Evolutionary conservation across 2,113 vertebrate species (phyloP).

Genomic region (Psammodynastes pulverulentus): DNA sequence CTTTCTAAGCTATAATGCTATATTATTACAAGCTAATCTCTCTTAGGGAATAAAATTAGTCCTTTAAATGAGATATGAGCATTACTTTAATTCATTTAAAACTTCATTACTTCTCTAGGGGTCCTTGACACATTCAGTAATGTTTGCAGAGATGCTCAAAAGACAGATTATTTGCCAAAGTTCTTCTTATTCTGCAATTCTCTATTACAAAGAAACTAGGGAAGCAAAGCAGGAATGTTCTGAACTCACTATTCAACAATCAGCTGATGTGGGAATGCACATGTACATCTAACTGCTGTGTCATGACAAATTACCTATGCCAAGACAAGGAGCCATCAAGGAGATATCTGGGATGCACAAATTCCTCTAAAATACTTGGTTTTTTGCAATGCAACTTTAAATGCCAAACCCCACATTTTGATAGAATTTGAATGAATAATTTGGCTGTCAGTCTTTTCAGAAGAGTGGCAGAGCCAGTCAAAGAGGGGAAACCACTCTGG

Average conservation of each 20-base stretch:
- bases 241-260: background rate
- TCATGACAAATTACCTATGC: background rate
- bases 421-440: background rate
- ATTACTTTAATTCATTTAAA: background rate
- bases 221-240: background rate
- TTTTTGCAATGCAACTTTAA: background rate
- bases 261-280: background rate
- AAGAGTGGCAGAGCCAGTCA: background rate
- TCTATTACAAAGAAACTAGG: background rate
- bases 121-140: background rate
- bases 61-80: background rate
- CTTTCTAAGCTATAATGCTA: background rate
- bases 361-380: background rate
- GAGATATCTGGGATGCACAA: background rate
- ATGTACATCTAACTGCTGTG: background rate
- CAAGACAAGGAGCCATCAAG: background rate
- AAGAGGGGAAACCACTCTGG: background rate
- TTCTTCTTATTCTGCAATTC: background rate
- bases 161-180: background rate
- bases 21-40: background rate
- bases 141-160: background rate
- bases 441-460: background rate
- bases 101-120: background rate
- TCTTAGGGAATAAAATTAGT: background rate
- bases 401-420: background rate